phyloP scores from a whole-genome alignment of 1,140 invertebrate genomes.

The Brachionus calyciflorus region DNA sequence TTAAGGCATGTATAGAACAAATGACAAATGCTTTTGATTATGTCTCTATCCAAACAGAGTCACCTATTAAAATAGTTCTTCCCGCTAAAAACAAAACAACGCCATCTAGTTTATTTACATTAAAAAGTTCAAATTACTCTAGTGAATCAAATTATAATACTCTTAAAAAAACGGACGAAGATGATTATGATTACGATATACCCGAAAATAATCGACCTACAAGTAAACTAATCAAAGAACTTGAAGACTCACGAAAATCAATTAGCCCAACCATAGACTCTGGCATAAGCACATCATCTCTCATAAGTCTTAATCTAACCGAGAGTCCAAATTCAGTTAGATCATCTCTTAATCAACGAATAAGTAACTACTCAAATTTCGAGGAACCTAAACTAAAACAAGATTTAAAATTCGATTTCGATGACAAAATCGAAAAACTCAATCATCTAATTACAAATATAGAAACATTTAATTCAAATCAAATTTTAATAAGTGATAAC shows the following conservation, averaged over 20 bases:
- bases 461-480: constrained; percentile 31
- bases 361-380: constrained; percentile 6
- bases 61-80: neutral
- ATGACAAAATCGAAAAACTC: neutral
- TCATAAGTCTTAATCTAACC: constrained; percentile 5
- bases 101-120: neutral
- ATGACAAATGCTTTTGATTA: no score
- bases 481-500: constrained; percentile 28
- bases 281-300: constrained; percentile 41
- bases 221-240: neutral
- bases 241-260: constrained; percentile 20
- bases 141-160: neutral
- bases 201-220: constrained; percentile 25
- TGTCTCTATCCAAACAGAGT: neutral
- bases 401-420: constrained; percentile 1
- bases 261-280: constrained; percentile 44
- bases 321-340: neutral
- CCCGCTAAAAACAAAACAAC: constrained; percentile 4
- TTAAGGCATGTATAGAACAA: no score
- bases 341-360: neutral
- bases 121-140: neutral
- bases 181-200: constrained; percentile 36
- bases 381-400: neutral
- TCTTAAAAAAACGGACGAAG: neutral
- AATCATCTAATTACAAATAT: neutral